Conservation (phyloP, 37 sponge, comb jelly and placozoan species). For the Beroe ovata region DNA sequence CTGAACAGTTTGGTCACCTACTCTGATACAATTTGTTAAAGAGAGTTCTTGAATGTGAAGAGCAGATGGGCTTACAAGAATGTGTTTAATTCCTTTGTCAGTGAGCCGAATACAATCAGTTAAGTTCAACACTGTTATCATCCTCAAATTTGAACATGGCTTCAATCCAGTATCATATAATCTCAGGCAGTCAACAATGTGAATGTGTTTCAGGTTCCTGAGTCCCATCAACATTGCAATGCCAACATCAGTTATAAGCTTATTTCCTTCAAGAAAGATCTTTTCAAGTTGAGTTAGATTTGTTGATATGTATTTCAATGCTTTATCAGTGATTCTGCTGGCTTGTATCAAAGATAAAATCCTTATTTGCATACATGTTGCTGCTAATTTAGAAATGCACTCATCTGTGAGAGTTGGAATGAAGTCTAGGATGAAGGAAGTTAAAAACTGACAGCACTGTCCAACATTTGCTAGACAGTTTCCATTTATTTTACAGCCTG, state of each 20-base stretch:
- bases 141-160: not conserved
- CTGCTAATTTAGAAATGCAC: conserved; percentile 48
- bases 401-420: conserved; percentile 46
- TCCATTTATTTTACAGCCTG: conserved; percentile 43
- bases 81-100: conserved; percentile 24
- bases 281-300: conserved; percentile 44
- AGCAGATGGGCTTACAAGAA: conserved; percentile 36
- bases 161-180: conserved; percentile 19
- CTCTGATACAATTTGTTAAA: conserved; percentile 36
- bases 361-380: conserved; percentile 5
- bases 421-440: conserved; percentile 7
- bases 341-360: conserved; percentile 51
- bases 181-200: conserved; percentile 61
- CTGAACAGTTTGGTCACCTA: conserved; percentile 21
- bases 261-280: conserved; percentile 46
- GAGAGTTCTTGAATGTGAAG: not conserved
- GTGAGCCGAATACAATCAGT: conserved; percentile 53
- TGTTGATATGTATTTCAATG: conserved; percentile 2
- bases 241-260: conserved; percentile 28
- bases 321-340: conserved; percentile 34
- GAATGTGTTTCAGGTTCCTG: conserved; percentile 38
- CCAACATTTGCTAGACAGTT: conserved; percentile 55
- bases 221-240: conserved; percentile 9
- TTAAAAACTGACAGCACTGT: conserved; percentile 7
- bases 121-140: not conserved